Evolutionary conservation across 2,888 invertebrate genomes (phyloP), one percentile per base, ranked within the genome.

Genomic region (Amiota minor): DNA sequence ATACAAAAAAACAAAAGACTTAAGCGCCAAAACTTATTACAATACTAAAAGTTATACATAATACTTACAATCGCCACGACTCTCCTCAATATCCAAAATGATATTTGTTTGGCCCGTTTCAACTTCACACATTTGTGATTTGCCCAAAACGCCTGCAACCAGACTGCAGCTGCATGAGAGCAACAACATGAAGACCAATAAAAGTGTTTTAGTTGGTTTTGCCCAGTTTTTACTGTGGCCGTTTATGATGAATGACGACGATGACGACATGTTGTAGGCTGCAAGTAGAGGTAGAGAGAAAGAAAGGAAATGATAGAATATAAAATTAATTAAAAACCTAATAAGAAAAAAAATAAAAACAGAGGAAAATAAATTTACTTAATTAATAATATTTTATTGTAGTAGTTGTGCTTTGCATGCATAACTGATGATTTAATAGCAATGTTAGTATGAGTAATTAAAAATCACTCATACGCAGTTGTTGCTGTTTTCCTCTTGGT

Each of bases 11-110:
- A 74, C 70, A 74, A 72, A 79, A 81, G 80, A 80, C 75, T 81
- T 77, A 73, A 77, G 77, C 68, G 78, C 71, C 74, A 75, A 79
- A 79, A 78, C 75, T 75, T 74, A 70, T 47, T 65, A 46, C 9
- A 46, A 46, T 46, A 9, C 6, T 46, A 45, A 1, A 45, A 16
- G 64, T 64, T 9, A 45, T 9, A 11, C 2, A 18, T 9, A 18
- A 62, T 81, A 94, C 96, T 95, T 92, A 97, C 97, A 94, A 84
- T 92, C 91, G 80, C 95, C 96, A 89, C 94, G 92, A 89, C 97
- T 97, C 90, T 97, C 97, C 89, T 96, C 95, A 80, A 97, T 96
- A 88, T 97, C 97, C 81, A 97, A 91, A 85, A 97, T 96, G 78
- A 97, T 96, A 88, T 96, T 97, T 50, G 96, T 95, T 86, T 96